phyloP scores from a whole-genome alignment of 1,140 invertebrate species.

The Gryon sp. region DNA sequence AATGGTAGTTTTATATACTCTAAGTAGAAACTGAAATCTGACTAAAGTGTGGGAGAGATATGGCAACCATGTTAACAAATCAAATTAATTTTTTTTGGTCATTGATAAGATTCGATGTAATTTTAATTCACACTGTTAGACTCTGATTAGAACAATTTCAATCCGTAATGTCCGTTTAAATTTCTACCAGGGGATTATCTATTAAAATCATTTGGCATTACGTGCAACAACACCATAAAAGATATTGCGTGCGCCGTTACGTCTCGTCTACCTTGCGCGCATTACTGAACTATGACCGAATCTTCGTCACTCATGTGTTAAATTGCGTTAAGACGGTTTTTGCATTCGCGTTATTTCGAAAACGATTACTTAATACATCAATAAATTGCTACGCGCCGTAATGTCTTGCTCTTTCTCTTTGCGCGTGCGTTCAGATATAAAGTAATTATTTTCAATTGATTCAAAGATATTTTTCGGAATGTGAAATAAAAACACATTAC shows the following conservation, averaged over 20 bases:
- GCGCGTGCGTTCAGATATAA: neutral
- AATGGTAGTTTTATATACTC: too few relatives aligned
- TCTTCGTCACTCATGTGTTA: conserved; percentile 38
- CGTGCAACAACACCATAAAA: conserved; percentile 30
- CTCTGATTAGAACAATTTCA: too few relatives aligned
- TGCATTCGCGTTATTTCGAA: conserved; percentile 20
- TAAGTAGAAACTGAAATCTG: too few relatives aligned
- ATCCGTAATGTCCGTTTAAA: too few relatives aligned
- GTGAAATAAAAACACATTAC: neutral
- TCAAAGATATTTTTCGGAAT: neutral
- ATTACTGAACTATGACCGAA: conserved; percentile 60
- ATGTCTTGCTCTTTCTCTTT: conserved; percentile 1
- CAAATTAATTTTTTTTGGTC: too few relatives aligned
- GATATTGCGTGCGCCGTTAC: conserved; percentile 49
- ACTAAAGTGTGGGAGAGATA: too few relatives aligned
- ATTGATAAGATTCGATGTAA: too few relatives aligned
- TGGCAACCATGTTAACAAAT: too few relatives aligned
- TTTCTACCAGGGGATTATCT: too few relatives aligned
- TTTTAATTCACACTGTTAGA: too few relatives aligned
- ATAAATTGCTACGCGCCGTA: conserved; percentile 39
- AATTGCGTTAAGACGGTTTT: conserved; percentile 34
- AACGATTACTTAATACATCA: conserved; percentile 43
- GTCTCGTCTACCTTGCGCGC: conserved; percentile 24
- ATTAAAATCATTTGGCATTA: conserved; percentile 26
- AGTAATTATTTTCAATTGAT: conserved; percentile 28